Conservation (phyloP, 2,888 invertebrate species). For the Plebejus anna region DNA sequence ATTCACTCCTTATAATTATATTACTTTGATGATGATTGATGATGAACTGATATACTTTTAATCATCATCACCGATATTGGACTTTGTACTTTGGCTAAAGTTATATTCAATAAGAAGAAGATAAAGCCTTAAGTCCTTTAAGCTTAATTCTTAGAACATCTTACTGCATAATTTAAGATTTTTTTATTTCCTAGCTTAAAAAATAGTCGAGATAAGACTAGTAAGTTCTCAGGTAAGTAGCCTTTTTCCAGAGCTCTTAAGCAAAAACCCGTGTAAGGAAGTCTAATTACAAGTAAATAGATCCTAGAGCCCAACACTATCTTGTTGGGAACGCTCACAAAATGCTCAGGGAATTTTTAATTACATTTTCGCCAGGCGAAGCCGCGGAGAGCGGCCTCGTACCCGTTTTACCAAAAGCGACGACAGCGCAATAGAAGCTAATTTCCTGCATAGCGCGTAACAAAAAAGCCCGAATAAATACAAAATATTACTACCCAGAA, state of each 20-base stretch:
- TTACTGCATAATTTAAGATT: not conserved
- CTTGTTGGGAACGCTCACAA: conserved; percentile 74
- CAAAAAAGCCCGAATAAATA: conserved; percentile 59
- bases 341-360: conserved; percentile 80
- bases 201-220: not conserved
- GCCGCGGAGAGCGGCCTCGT: conserved; percentile 69
- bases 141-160: not conserved
- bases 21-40: too few relatives aligned
- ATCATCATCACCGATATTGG: not conserved
- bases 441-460: conserved; percentile 77
- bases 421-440: conserved; percentile 79
- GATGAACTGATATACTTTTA: too few relatives aligned
- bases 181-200: not conserved
- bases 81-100: not conserved
- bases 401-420: conserved; percentile 76
- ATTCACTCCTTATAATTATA: too few relatives aligned
- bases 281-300: conserved; percentile 76
- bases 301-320: conserved; percentile 73
- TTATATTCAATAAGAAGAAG: not conserved
- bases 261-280: conserved; percentile 48
- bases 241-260: not conserved
- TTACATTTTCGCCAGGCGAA: conserved; percentile 78
- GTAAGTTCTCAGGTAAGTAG: not conserved
- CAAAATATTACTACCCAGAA: conserved; percentile 59
- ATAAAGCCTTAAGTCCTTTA: not conserved